Evolutionary conservation across 1,140 invertebrate species (phyloP), one percentile per base, ranked within the genome.

Genomic region (Chironomus striatipennis): DNA sequence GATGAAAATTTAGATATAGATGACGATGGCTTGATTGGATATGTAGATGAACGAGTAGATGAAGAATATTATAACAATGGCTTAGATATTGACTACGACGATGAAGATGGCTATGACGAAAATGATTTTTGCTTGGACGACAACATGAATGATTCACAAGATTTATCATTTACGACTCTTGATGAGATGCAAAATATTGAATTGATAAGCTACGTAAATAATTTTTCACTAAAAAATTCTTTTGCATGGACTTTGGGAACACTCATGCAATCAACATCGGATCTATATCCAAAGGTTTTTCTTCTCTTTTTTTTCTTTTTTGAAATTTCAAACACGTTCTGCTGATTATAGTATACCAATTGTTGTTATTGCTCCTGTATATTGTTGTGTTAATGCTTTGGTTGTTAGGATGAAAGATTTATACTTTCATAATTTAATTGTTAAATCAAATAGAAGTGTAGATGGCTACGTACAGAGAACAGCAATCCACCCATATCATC

Each of bases 231-330:
- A 75, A 86, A 88, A 79, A 94, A 94, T 84, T 91, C 90, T 84
- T 92, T 96, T 83, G 96, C 93, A 93, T 96, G 96, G 83, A 92
- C 93, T 12, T 91, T 97, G 77, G 95, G 95, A 73, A 95, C 93
- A 9, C 88, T 97, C 76, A 96, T 97, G 94, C 94, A 97, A 83
- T 95, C 97, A 86, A 95, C 93, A 77, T 93, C 91, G 76, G 92
- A 94, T 82, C 85, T 95, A 76, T 92, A 93, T 82, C 94, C 94
- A 73, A 91, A 92, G 91, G 80, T 81, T 80, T 57, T 17, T 65
- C 15, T n/a, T n/a, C n/a, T n/a, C n/a, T n/a, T n/a, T n/a, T n/a
- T n/a, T n/a, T n/a, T n/a, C n/a, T n/a, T n/a, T 9, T 18, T 73
- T 17, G 8, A 34, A 24, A 17, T 15, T 9, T 12, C 15, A 67